Evolutionary conservation across 2,888 invertebrate genomes (phyloP).

Genomic region (Limnephilus marmoratus): DNA sequence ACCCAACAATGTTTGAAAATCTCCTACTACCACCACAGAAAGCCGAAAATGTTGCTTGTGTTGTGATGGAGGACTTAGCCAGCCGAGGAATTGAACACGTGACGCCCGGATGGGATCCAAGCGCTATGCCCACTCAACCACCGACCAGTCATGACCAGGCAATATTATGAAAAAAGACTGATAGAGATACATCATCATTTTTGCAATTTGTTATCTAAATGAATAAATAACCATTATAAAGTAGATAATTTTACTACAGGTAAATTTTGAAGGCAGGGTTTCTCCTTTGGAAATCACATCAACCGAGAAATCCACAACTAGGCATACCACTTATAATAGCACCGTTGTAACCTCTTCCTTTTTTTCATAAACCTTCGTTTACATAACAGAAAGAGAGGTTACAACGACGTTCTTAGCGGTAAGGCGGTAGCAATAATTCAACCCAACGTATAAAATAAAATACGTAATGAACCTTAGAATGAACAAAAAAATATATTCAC

Average conservation of each 20-base stretch:
- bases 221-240: background rate
- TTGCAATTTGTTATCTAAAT: background rate
- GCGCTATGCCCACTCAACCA: too few relatives aligned
- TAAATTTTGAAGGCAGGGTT: background rate
- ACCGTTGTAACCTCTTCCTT: background rate
- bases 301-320: background rate
- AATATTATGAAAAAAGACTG: background rate
- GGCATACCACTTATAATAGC: background rate
- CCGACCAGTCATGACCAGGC: too few relatives aligned
- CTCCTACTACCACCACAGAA: too few relatives aligned
- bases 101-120: too few relatives aligned
- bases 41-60: too few relatives aligned
- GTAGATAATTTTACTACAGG: background rate
- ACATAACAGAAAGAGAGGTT: background rate
- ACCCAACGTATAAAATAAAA: background rate
- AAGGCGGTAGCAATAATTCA: background rate
- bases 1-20: too few relatives aligned
- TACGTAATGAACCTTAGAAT: too few relatives aligned
- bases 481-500: too few relatives aligned
- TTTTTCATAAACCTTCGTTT: too few relatives aligned
- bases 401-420: background rate
- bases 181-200: background rate
- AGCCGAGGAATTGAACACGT: too few relatives aligned
- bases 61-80: too few relatives aligned
- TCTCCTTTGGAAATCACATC: background rate